Base-by-base conservation (phyloP, 92 coral and sea anemone genomes). In the Heteractis magnifica region DNA sequence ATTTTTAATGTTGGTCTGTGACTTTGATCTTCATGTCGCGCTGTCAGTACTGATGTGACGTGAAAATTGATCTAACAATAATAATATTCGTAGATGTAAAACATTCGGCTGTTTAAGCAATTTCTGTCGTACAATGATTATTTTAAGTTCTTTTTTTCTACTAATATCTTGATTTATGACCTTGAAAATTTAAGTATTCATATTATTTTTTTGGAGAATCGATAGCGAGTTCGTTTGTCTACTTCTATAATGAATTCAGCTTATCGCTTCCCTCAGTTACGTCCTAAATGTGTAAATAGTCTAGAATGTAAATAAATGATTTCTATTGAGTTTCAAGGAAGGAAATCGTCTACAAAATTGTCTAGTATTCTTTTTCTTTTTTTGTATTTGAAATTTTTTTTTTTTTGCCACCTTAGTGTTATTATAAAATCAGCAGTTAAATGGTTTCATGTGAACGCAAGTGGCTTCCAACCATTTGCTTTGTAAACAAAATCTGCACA, bases 251-350 rank as follows among this genome's bases (percentile, higher is more conserved):
- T 68, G 26, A 15, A 23, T 68, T 68, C 73, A 68, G 44, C 23
- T 68, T 23, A 48, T 68, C 49, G 14, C 73, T 15, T 8, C 14
- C 14, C 73, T 68, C 58, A 0, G 26, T 59, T 23, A 15, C n/a
- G 6, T 23, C 49, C 8, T 26, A 8, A 62, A 62, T 18, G 70
- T 48, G 20, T 5, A 68, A 68, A 41, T 20, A 68, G 20, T 20
- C 10, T 64, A 16, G 51, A 68, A 81, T 51, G 84, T 81, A 81
- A 81, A 81, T 23, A 81, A 51, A 50, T 19, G 73, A 81, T 18
- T 62, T 71, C 10, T 26, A 78, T 78, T 0, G 65, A 80, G 52
- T 74, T 49, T 6, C 14, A 49, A 4, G 48, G 49, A 52, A 49
- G 14, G 75, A 62, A 56, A 56, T 80, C 83, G 62, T 18, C 70